These are phyloP conservation scores for Sebastes itinus DNA, from an alignment of 2,797 vertebrate genomes.

Conservation along the genomic window DNA sequence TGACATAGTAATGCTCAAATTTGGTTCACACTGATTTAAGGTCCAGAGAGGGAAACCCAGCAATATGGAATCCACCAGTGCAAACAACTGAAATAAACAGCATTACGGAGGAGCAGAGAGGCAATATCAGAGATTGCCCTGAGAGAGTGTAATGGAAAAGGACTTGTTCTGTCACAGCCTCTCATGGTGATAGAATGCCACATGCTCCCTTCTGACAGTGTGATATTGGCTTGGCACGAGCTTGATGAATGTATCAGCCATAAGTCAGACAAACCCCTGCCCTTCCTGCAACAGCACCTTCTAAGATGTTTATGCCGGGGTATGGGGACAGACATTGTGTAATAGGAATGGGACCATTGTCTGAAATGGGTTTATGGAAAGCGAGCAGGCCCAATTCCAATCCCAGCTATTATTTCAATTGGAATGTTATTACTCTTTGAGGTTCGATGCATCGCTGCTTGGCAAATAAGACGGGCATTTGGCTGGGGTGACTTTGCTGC, in stretches of 20 bases:
- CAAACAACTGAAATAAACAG: conserved; percentile 71
- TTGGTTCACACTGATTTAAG: conserved; percentile 40
- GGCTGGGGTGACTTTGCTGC: conserved; percentile 69
- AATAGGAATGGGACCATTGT: conserved; percentile 65
- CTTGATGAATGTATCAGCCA: conserved; percentile 85
- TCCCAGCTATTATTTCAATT: conserved; percentile 60
- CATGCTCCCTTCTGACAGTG: conserved; percentile 81
- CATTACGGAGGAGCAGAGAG: conserved; percentile 65
- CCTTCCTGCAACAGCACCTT: conserved; percentile 60
- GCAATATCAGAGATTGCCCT: conserved; percentile 75
- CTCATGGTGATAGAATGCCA: conserved; percentile 84
- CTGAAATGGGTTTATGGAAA: conserved; percentile 74
- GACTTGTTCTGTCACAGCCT: conserved; percentile 82
- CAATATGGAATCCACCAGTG: conserved; percentile 39
- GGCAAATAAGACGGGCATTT: conserved; percentile 53
- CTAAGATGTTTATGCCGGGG: conserved; percentile 64
- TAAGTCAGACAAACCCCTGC: conserved; percentile 73
- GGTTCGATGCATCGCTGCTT: conserved; percentile 38
- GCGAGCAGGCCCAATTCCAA: conserved; percentile 50
- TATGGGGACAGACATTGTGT: conserved; percentile 60
- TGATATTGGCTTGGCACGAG: conserved; percentile 80
- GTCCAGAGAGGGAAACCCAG: conserved; percentile 6
- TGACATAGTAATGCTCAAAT: conserved; percentile 26
- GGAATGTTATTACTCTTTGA: conserved; percentile 58
- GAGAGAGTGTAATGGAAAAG: conserved; percentile 80